phyloP scores from a whole-genome alignment of 2,113 vertebrate species.

The Psettodes erumei region DNA sequence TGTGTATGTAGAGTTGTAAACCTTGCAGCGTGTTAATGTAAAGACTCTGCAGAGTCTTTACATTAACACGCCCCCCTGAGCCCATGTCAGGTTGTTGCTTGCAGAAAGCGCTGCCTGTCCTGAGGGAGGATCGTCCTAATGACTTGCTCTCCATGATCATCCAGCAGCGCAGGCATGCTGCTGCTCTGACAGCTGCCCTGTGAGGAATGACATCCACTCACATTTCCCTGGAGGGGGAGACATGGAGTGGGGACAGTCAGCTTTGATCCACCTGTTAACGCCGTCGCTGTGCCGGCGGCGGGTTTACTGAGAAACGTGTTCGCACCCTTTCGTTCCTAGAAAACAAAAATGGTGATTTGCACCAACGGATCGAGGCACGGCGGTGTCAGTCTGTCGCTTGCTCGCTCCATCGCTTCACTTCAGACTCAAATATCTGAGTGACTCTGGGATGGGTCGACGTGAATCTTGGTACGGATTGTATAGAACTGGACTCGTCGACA shows the following conservation, averaged over 20 bases:
- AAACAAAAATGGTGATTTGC: slow-evolving; percentile 7
- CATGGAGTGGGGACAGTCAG: not conserved
- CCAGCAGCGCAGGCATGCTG: slow-evolving; percentile 23
- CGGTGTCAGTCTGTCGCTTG: not conserved
- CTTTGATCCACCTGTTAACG: slow-evolving; percentile 53
- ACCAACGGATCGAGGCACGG: not conserved
- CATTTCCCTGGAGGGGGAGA: slow-evolving; percentile 43
- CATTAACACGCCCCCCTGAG: slow-evolving; percentile 20
- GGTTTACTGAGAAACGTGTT: slow-evolving; percentile 16
- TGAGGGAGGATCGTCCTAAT: slow-evolving; percentile 40
- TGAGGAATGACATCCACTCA: slow-evolving; percentile 55
- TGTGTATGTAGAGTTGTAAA: too few relatives aligned
- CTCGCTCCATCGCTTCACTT: not conserved
- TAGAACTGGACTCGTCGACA: not conserved
- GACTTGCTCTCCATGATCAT: slow-evolving; percentile 40
- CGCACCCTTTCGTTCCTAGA: slow-evolving; percentile 17
- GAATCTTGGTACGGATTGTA: not conserved
- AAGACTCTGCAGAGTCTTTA: too few relatives aligned
- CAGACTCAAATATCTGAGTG: slow-evolving; percentile 10
- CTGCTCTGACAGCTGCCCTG: slow-evolving; percentile 50
- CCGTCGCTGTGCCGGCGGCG: not conserved
- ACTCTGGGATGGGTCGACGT: not conserved
- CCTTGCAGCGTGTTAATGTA: too few relatives aligned
- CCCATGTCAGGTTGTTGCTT: slow-evolving; percentile 27
- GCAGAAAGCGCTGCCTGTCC: slow-evolving; percentile 14